Base-by-base conservation (phyloP, 2,797 vertebrate species). In the Podarcis lilfordi region DNA sequence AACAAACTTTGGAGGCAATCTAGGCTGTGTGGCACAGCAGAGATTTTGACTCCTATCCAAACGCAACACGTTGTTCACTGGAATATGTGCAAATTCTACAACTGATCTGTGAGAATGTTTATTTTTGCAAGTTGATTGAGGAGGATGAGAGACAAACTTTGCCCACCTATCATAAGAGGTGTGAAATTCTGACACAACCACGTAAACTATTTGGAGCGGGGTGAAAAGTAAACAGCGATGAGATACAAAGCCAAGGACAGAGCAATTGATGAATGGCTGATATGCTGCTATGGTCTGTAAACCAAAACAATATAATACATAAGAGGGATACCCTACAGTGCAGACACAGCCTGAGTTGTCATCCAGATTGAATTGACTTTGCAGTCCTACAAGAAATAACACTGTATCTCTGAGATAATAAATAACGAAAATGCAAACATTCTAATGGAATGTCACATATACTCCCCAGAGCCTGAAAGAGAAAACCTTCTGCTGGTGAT, bases 381-480 rank as follows among this genome's bases (percentile, higher is more conserved):
- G 84, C 69, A 90, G 0, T 3, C 77, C 10, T 88, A 27, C 87
- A 91, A 92, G 84, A 94, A 95, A 92, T 91, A 80, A n/a, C 27
- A 79, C n/a, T 78, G 85, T 92, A 71, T 82, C 75, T 92, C 85
- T 88, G 64, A 92, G 93, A 90, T 92, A 91, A 81, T 93, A 91
- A 94, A 89, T 87, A 82, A 88, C 90, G 80, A 87, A 91, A 87
- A 93, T 93, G 85, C 74, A 92, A 87, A 89, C 8, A 89, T 92
- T 93, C 81, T 83, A 92, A 88, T 92, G 35, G 85, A 91, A 93
- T 93, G 96, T 94, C 90, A 83, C 27, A 59, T 55, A 23, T 88
- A 81, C 79, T 50, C 92, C 88, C 74, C 71, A 74, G 68, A 94
- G 86, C 72, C 74, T 91, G 87, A 77, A 94, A 92, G 79, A 90